phyloP scores from a whole-genome alignment of 23 tunicate genomes.

The Diplosoma virens region DNA sequence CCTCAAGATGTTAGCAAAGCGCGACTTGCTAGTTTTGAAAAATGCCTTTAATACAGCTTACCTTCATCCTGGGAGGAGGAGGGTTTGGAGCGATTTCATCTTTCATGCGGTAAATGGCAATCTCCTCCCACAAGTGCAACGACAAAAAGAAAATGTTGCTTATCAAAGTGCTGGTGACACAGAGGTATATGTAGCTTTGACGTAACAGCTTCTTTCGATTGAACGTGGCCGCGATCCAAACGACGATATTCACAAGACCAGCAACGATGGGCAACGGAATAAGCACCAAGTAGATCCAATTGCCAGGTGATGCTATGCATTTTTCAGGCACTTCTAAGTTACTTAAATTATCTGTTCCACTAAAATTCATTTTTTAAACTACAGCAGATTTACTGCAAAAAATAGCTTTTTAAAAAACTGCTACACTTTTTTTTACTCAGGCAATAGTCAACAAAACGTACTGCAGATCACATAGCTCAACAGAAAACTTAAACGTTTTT shows the following conservation, averaged over 20 bases:
- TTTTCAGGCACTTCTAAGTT: too few relatives aligned
- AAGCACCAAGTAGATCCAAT: constrained; percentile 26
- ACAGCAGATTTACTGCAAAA: too few relatives aligned
- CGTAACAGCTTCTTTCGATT: constrained; percentile 68
- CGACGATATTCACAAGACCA: constrained; percentile 25
- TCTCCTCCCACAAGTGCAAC: constrained; percentile 55
- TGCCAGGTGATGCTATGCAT: not conserved
- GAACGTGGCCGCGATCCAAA: constrained; percentile 64
- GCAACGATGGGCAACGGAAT: constrained; percentile 46
- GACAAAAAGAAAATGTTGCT: constrained; percentile 68
- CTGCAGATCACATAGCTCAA: too few relatives aligned
- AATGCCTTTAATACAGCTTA: too few relatives aligned
- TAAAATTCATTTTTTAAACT: constrained; percentile 3
- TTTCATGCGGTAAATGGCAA: constrained; percentile 21
- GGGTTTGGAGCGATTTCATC: constrained; percentile 1
- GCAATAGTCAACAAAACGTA: too few relatives aligned
- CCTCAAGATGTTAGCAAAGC: too few relatives aligned
- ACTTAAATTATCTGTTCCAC: not conserved
- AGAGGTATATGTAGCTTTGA: constrained; percentile 73
- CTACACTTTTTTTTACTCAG: too few relatives aligned
- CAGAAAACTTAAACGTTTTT: too few relatives aligned
- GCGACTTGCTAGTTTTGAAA: too few relatives aligned
- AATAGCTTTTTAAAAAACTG: too few relatives aligned
- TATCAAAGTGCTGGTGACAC: constrained; percentile 81
- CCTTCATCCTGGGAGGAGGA: not conserved